Percentiles rank a stretch among this genome's conserved stretches.
Evolutionary conservation across 2,888 invertebrate species (phyloP).

Genomic region (Chouioia cunea): DNA sequence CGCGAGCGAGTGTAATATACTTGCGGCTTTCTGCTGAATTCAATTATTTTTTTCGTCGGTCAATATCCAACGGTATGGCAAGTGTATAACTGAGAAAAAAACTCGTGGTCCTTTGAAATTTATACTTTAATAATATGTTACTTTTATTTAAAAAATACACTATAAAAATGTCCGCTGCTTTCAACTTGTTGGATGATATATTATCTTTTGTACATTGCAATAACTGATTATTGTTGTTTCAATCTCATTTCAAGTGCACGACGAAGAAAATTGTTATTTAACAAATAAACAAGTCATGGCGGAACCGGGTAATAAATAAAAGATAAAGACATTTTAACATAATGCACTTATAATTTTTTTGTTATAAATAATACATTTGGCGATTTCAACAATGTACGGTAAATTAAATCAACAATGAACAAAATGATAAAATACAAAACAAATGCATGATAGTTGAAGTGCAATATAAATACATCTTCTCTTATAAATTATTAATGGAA

Average conservation of each 20-base stretch:
- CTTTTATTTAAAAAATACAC: conserved; percentile 35
- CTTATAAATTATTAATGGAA: conserved; percentile 43
- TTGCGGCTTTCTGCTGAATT: not conserved
- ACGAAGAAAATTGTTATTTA: no score
- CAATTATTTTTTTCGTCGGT: no score
- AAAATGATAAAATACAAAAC: conserved; percentile 33
- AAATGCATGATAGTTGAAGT: conserved; percentile 18
- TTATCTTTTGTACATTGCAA: conserved; percentile 1
- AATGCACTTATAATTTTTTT: not conserved
- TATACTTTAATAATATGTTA: conserved; percentile 25
- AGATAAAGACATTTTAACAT: no score
- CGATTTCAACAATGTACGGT: conserved; percentile 24
- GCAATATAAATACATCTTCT: conserved; percentile 28
- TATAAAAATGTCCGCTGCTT: conserved; percentile 42
- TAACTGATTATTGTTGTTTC: not conserved
- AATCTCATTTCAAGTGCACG: no score
- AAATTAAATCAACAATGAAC: conserved; percentile 42
- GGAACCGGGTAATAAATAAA: no score
- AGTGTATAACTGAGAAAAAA: conserved; percentile 12
- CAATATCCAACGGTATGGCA: no score
- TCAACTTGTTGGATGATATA: conserved; percentile 7
- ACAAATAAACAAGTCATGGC: no score
- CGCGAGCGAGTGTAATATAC: not conserved
- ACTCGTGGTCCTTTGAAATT: conserved; percentile 14
- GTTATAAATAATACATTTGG: conserved; percentile 39